Percentiles rank a stretch among this genome's conserved stretches.
Evolutionary conservation across 2,888 invertebrate genomes (phyloP).

Genomic region (Lithosia quadra): DNA sequence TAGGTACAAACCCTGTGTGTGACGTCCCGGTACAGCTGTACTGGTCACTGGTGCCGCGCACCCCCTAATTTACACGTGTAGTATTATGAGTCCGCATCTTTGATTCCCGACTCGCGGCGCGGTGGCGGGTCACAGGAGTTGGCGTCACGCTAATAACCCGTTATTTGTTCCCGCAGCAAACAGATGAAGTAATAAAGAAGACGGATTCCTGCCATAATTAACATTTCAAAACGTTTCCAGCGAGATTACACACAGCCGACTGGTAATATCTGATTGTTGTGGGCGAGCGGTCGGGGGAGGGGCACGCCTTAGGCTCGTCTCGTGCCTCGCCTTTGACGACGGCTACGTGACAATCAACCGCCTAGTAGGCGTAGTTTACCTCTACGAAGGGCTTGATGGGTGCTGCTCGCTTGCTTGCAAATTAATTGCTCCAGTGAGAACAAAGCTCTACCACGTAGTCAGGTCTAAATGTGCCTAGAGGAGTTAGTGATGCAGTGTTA

Average conservation of each 20-base stretch:
- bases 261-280: slow-evolving; percentile 28
- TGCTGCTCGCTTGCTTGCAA: not conserved
- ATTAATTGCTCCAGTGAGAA: no score
- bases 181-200: slow-evolving; percentile 23
- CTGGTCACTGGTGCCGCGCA: not conserved
- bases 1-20: no score
- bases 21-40: not conserved
- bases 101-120: not conserved
- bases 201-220: slow-evolving; percentile 28
- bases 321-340: slow-evolving; percentile 1
- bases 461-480: not conserved
- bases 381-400: not conserved
- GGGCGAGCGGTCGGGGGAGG: not conserved
- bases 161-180: not conserved
- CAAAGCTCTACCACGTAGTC: not conserved
- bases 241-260: slow-evolving; percentile 33
- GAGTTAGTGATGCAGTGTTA: no score
- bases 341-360: not conserved
- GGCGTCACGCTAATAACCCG: not conserved
- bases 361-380: not conserved
- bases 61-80: not conserved
- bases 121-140: not conserved
- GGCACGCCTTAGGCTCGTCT: no score
- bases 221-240: slow-evolving; percentile 33
- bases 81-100: not conserved